Conservation (phyloP, 2,888 invertebrate species). For the Rhagophthalmus giganteus region DNA sequence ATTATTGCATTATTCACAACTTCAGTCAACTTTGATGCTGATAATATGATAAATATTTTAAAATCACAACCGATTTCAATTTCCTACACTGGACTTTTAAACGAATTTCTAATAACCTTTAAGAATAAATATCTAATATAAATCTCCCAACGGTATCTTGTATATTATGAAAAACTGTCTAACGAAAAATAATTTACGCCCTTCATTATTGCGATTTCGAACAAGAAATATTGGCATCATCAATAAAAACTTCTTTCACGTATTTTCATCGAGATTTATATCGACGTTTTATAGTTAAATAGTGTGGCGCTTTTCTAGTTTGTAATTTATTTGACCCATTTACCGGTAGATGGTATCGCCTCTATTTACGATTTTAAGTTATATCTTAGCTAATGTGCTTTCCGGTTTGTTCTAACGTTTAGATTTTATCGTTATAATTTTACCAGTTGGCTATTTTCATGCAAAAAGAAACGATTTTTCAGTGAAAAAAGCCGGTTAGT, state of each 20-base stretch:
- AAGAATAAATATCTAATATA: too few species aligned
- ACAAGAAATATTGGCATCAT: too few species aligned
- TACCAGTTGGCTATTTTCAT: conserved; percentile 8
- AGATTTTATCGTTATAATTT: conserved; percentile 21
- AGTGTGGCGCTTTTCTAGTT: conserved; percentile 11
- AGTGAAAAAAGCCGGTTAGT: neutral
- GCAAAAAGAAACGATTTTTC: conserved; percentile 1
- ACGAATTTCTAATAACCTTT: too few species aligned
- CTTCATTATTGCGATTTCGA: too few species aligned
- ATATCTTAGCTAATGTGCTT: conserved; percentile 28
- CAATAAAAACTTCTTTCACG: neutral
- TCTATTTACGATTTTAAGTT: conserved; percentile 29
- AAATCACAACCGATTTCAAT: too few species aligned
- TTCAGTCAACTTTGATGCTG: too few species aligned
- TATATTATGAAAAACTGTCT: too few species aligned
- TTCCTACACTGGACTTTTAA: too few species aligned
- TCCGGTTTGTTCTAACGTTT: conserved; percentile 15
- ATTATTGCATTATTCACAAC: too few species aligned
- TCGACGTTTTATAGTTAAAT: neutral
- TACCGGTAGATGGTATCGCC: conserved; percentile 25
- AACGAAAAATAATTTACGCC: too few species aligned
- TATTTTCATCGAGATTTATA: neutral
- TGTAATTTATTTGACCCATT: conserved; percentile 28
- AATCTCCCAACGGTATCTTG: too few species aligned
- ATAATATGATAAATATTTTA: too few species aligned